Percentiles rank a stretch among this genome's conserved stretches.
phyloP scores from a whole-genome alignment of 2,888 invertebrate genomes.

The Syrista parreyssii region DNA sequence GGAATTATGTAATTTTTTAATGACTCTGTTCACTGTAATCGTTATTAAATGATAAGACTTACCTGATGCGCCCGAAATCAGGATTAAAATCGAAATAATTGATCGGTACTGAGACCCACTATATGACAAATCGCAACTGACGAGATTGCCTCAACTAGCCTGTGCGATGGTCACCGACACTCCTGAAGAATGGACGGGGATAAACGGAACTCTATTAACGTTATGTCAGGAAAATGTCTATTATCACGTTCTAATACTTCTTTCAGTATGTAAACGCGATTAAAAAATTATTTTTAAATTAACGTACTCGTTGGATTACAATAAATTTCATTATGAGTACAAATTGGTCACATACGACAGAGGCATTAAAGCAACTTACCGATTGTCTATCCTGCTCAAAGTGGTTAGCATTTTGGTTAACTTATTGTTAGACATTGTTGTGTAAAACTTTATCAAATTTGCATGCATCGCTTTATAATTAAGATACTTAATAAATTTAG shows the following conservation, averaged over 20 bases:
- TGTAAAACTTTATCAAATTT: neutral
- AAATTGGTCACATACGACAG: constrained; percentile 35
- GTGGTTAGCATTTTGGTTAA: constrained; percentile 37
- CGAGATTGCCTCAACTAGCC: neutral
- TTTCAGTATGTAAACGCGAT: neutral
- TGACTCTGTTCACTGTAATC: neutral
- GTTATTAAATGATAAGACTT: neutral
- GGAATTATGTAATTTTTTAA: neutral
- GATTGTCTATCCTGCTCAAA: constrained; percentile 35
- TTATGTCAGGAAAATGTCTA: neutral
- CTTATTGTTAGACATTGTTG: neutral
- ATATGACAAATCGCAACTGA: neutral
- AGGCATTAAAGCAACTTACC: constrained; percentile 37
- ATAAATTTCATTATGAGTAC: constrained; percentile 29
- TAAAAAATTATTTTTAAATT: neutral
- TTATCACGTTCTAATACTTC: neutral
- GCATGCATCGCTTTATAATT: neutral
- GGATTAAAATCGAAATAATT: neutral
- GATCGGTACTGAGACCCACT: neutral
- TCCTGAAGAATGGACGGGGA: neutral
- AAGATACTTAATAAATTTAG: neutral
- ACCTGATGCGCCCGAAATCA: neutral
- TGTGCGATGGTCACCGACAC: neutral
- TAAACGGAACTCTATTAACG: neutral
- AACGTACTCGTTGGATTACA: neutral